Evolutionary conservation across 2,113 vertebrate genomes (phyloP).

Genomic region (Cinclus mexicanus): DNA sequence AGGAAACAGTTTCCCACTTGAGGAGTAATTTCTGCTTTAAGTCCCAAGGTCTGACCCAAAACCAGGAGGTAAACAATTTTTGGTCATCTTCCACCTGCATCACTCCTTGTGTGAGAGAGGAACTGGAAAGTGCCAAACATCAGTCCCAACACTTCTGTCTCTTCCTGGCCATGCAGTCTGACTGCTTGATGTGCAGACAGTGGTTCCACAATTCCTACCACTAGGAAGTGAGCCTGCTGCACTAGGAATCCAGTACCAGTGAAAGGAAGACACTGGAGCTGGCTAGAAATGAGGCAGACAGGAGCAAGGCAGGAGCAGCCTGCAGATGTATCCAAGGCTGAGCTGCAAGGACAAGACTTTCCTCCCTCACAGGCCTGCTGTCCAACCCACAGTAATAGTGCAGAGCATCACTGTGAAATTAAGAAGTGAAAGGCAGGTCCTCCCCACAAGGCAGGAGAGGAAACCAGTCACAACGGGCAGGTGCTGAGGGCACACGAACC

Average conservation of each 20-base stretch:
- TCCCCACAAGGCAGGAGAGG: neutral
- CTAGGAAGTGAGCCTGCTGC: neutral
- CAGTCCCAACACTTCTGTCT: neutral
- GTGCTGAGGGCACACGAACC: neutral
- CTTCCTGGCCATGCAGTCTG: neutral
- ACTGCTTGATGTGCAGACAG: rapidly evolving
- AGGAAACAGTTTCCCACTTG: neutral
- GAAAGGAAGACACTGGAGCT: neutral
- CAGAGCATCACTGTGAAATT: conserved; percentile 57
- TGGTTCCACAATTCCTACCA: neutral
- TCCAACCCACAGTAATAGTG: neutral
- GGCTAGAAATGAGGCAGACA: neutral
- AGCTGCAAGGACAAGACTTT: neutral
- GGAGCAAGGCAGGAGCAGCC: neutral
- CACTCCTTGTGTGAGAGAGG: neutral
- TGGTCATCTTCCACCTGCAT: neutral
- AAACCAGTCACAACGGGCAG: neutral
- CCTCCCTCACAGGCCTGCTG: neutral
- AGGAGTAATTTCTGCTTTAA: neutral
- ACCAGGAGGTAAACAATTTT: neutral
- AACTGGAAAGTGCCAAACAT: neutral
- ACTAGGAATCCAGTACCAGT: neutral
- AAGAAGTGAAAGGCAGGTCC: conserved; percentile 71
- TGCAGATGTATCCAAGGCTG: neutral
- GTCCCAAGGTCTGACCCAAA: neutral